Evolutionary conservation across 2,888 invertebrate genomes (phyloP).

Genomic region (Calameuta idolon): DNA sequence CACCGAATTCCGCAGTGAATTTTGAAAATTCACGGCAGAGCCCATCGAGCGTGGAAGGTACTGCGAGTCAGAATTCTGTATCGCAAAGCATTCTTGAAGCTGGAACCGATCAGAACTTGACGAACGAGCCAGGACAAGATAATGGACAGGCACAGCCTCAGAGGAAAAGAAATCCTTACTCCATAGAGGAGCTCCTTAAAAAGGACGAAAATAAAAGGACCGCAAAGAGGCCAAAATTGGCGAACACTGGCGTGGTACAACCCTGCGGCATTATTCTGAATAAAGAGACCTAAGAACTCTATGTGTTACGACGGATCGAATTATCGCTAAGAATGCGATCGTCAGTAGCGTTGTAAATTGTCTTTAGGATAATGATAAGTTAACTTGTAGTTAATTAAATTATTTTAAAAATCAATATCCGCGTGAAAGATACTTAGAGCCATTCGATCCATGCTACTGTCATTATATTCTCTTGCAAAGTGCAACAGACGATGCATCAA

Average conservation of each 20-base stretch:
- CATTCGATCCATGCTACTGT: background rate
- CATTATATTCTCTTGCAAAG: background rate
- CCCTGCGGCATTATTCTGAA: constrained; percentile 73
- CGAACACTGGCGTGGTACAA: constrained; percentile 69
- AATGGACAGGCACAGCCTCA: constrained; percentile 40
- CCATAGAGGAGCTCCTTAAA: constrained; percentile 87
- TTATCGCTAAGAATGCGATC: background rate
- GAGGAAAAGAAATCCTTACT: constrained; percentile 85
- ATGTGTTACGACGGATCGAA: background rate
- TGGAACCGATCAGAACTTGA: constrained; percentile 26
- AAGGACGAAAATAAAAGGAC: constrained; percentile 77
- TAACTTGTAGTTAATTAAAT: constrained; percentile 41
- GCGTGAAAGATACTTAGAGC: background rate
- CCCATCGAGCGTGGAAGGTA: constrained; percentile 21
- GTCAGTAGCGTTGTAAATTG: constrained; percentile 35
- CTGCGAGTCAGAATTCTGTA: constrained; percentile 26
- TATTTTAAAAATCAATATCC: constrained; percentile 27
- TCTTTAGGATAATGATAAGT: constrained; percentile 28
- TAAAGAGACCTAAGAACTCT: constrained; percentile 58
- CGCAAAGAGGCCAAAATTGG: constrained; percentile 62
- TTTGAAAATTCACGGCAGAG: constrained; percentile 42
- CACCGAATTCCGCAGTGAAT: constrained; percentile 37
- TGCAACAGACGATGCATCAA: background rate
- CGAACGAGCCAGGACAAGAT: constrained; percentile 28
- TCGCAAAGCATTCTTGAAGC: constrained; percentile 6